These are phyloP conservation scores for Cephonodes hylas DNA, from an alignment of 2,888 invertebrate genomes.

Conservation along the genomic window DNA sequence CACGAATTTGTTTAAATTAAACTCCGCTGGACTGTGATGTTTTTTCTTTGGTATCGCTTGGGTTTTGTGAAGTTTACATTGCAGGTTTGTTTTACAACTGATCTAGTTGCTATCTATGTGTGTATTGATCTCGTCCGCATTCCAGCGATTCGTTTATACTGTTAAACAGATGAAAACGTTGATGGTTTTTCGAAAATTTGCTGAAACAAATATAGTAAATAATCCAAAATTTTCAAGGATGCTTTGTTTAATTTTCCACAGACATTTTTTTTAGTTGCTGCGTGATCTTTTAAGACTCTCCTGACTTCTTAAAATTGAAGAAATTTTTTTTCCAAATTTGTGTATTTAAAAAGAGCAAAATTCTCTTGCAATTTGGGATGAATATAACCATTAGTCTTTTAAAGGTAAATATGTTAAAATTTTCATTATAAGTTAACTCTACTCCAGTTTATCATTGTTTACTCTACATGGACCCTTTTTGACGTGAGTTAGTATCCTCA, in stretches of 20 bases:
- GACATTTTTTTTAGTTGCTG: no score
- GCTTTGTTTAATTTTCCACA: no score
- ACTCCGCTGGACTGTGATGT: conserved; percentile 6
- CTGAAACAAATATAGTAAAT: no score
- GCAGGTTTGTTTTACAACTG: background rate
- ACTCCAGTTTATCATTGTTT: conserved; percentile 37
- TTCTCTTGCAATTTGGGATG: no score
- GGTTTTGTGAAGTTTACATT: conserved; percentile 30
- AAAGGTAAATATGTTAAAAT: background rate
- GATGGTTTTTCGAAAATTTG: no score
- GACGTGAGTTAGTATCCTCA: conserved; percentile 12
- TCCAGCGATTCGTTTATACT: conserved; percentile 8
- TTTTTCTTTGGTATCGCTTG: conserved; percentile 23
- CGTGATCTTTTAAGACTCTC: no score
- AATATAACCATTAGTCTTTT: background rate
- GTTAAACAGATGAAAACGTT: background rate
- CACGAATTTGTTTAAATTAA: conserved; percentile 19
- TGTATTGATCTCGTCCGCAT: background rate
- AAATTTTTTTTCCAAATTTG: no score
- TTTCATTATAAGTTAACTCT: conserved; percentile 26
- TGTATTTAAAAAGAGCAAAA: no score
- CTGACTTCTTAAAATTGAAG: no score
- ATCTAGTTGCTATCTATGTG: background rate
- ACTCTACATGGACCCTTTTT: conserved; percentile 23
- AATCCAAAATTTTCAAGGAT: no score